phyloP scores from a whole-genome alignment of 2,113 vertebrate species.

The Eupsittula cactorum region DNA sequence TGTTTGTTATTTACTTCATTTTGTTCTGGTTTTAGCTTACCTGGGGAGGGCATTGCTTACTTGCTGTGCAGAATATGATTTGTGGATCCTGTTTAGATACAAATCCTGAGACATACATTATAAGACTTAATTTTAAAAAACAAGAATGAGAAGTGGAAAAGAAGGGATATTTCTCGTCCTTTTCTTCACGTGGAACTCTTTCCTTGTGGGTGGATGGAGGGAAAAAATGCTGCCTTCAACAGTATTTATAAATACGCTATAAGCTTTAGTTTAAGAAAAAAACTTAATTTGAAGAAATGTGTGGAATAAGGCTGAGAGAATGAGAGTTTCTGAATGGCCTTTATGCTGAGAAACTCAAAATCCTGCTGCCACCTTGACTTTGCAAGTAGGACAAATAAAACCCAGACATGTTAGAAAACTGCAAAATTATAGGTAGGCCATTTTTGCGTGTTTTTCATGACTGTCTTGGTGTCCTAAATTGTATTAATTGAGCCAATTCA shows the following conservation, averaged over 20 bases:
- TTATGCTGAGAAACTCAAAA: background rate
- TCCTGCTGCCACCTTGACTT: background rate
- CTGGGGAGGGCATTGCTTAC: background rate
- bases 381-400: background rate
- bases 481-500: background rate
- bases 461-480: background rate
- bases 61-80: background rate
- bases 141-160: background rate
- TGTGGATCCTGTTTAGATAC: background rate
- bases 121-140: background rate
- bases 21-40: background rate
- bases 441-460: background rate
- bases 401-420: background rate
- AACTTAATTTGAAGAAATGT: background rate
- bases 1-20: conserved; percentile 17
- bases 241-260: background rate
- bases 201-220: background rate
- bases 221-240: background rate
- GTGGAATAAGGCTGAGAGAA: background rate
- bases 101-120: background rate
- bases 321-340: background rate
- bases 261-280: background rate
- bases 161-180: background rate
- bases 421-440: background rate
- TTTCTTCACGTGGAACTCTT: background rate